Base-by-base conservation (phyloP, 2,113 vertebrate genomes). In the Aldabrachelys gigantea region DNA sequence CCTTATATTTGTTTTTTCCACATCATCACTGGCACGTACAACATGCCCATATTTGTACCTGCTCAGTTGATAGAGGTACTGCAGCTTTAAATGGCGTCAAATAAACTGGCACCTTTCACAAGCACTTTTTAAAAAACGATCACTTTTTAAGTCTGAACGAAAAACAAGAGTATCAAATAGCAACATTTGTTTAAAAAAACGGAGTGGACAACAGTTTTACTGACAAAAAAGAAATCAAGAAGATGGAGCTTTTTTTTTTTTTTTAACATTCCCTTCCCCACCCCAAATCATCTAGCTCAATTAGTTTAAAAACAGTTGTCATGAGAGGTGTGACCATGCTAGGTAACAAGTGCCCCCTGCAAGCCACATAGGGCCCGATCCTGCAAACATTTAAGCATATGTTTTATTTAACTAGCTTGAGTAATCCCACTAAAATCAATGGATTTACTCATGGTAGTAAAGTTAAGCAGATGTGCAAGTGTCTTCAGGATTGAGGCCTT, bases 1-100 rank as follows among this genome's bases (percentile, higher is more conserved):
- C 21, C 41, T 76, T 41, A 76, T 24, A 21, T 76, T 24, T 25
- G 6, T 1, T 25, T 76, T n/a, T 76, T 44, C 38, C 12, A 4
- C 38, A 13, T 44, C 38, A 44, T 44, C 41, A 41, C 38, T 44
- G 72, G n/a, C 10, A 76, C 24, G 53, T 49, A 53, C 62, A 50
- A 12, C 35, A 4, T 24, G 0, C 1, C 65, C 3, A 3, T n/a
- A 11, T 80, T 88, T 87, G 17, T 41, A 1, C 3, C 1, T 65
- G 22, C 19, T 41, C 2, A 22, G 4, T 41, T 89, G 17, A 27
- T 16, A 84, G 8, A 52, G 56, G 82, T 35, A 10, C 31, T 88
- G 27, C 56, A 52, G 11, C 65, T 96, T 94, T 56, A 84, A 82
- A 8, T 11, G 11, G 38, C 8, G 11, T 76, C 24, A 76, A 41